phyloP scores from a whole-genome alignment of 92 coral and sea anemone species.

The Epizoanthus scotinus region DNA sequence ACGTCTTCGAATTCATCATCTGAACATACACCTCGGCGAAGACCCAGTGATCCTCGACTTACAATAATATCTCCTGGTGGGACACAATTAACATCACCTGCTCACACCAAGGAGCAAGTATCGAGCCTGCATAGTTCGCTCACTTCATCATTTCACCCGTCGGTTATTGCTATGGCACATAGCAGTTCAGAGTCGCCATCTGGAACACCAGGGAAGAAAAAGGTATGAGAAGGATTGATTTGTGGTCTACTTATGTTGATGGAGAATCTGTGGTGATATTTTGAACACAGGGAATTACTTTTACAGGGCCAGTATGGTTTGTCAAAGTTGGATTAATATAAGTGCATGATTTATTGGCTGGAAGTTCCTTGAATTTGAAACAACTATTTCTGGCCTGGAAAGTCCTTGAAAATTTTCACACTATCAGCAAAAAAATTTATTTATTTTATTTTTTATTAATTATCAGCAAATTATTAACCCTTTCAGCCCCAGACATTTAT shows the following conservation, averaged over 20 bases:
- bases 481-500: too few relatives aligned
- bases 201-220: conserved; percentile 89
- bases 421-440: too few relatives aligned
- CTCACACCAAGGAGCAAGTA: conserved; percentile 25
- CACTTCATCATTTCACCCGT: conserved; percentile 34
- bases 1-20: conserved; percentile 8
- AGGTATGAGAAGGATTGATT: conserved; percentile 40
- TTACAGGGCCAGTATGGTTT: too few relatives aligned
- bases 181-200: conserved; percentile 50
- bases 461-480: too few relatives aligned
- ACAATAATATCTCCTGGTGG: conserved; percentile 48
- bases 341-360: too few relatives aligned
- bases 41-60: conserved; percentile 84
- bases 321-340: too few relatives aligned
- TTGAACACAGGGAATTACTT: too few relatives aligned
- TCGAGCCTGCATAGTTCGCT: conserved; percentile 13
- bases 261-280: not conserved
- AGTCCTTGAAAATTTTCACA: too few relatives aligned
- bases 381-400: too few relatives aligned
- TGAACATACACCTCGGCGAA: conserved; percentile 37
- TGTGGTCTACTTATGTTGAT: not conserved
- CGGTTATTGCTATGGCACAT: conserved; percentile 48
- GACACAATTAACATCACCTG: conserved; percentile 22
- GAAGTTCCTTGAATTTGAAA: too few relatives aligned
- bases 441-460: too few relatives aligned